A percentile compares a stretch with the other conserved stretches of the same genome.
Evolutionary conservation across 2,113 vertebrate genomes (phyloP).

Genomic region (Oceanodroma tethys): DNA sequence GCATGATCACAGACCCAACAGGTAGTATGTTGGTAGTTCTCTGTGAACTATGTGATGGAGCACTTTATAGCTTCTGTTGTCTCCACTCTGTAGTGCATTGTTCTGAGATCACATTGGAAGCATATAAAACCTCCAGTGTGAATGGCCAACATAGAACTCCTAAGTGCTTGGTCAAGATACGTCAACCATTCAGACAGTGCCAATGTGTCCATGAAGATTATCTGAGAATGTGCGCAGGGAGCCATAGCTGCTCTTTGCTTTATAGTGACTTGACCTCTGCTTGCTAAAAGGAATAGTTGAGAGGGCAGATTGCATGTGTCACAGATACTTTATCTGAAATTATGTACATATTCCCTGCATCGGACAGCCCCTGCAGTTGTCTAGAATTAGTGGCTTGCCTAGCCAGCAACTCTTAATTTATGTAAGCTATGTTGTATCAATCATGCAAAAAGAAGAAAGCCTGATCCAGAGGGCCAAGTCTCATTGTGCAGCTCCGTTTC

Average conservation of each 20-base stretch:
- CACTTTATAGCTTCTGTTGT: not conserved
- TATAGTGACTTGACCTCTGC: not conserved
- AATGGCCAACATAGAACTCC: not conserved
- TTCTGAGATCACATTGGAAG: not conserved
- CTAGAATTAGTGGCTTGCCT: not conserved
- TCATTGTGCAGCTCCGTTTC: not conserved
- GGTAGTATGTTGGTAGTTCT: constrained; percentile 55
- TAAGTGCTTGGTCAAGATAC: not conserved
- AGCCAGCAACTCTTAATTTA: not conserved
- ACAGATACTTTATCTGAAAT: not conserved
- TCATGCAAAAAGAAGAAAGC: not conserved
- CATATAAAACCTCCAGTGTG: not conserved
- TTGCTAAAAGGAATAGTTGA: not conserved
- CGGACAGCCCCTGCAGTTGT: not conserved
- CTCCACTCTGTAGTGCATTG: not conserved
- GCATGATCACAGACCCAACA: constrained; percentile 75
- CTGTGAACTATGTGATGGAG: not conserved
- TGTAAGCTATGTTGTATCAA: not conserved
- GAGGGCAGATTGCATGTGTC: not conserved
- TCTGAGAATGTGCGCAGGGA: not conserved
- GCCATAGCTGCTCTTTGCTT: not conserved
- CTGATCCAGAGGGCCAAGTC: not conserved
- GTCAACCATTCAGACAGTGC: not conserved
- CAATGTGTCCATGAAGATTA: not conserved
- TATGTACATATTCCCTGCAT: not conserved